Evolutionary conservation across 2,113 vertebrate species (phyloP).

Genomic region (Actinemys pallida): DNA sequence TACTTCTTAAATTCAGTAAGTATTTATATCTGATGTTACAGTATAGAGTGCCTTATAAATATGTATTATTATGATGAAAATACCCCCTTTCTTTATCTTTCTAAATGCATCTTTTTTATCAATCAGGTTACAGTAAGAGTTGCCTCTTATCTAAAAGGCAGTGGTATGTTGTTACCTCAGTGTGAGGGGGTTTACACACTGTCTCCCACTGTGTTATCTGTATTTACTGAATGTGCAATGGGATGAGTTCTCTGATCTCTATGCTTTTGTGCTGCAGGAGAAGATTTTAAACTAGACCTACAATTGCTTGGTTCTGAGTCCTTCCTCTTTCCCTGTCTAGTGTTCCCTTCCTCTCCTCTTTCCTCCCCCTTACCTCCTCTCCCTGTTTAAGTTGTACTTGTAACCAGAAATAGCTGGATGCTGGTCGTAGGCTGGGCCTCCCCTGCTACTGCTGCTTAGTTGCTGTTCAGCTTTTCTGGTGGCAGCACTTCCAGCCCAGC

Average conservation of each 20-base stretch:
- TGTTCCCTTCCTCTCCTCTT: background rate
- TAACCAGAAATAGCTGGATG: background rate
- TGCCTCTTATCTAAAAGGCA: slow-evolving; percentile 40
- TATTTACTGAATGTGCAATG: slow-evolving; percentile 1
- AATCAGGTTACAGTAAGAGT: background rate
- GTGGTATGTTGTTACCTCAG: background rate
- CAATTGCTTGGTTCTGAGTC: background rate
- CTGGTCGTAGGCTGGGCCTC: background rate
- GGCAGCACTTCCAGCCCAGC: slow-evolving; percentile 61
- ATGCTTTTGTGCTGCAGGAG: background rate
- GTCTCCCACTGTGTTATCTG: slow-evolving; percentile 6
- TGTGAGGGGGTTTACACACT: background rate
- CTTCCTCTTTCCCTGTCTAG: background rate
- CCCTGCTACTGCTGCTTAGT: slow-evolving; percentile 38
- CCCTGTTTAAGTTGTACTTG: slow-evolving; percentile 5
- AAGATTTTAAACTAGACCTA: background rate
- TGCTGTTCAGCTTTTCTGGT: slow-evolving; percentile 63
- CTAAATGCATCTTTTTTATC: slow-evolving; percentile 1
- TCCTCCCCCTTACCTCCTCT: background rate
- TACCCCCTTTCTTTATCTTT: background rate
- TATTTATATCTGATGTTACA: slow-evolving; percentile 13
- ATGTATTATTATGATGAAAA: slow-evolving; percentile 20
- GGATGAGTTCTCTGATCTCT: slow-evolving; percentile 8
- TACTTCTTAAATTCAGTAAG: slow-evolving; percentile 16
- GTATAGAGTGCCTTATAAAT: slow-evolving; percentile 18